Percentiles rank a stretch among this genome's conserved stretches.
Conservation (phyloP, 1,140 invertebrate genomes). For the Liolophura sinensis region DNA sequence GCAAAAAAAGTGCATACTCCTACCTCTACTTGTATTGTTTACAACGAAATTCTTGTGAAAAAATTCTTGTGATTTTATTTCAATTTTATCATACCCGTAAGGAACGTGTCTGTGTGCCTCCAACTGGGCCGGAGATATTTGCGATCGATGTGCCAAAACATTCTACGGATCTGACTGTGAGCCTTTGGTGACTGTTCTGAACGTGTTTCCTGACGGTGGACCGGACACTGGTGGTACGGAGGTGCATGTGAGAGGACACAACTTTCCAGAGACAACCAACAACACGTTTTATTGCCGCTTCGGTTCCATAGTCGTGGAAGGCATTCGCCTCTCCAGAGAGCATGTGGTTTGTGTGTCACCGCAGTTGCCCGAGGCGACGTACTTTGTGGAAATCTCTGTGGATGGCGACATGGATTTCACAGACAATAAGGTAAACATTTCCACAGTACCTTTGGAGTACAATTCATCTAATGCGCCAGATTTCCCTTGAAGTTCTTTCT, state of each 20-base stretch:
- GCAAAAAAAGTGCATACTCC: too few relatives aligned
- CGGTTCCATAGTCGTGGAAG: conserved; percentile 14
- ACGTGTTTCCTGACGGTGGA: conserved; percentile 21
- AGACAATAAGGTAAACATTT: conserved; percentile 19
- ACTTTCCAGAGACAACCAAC: conserved; percentile 22
- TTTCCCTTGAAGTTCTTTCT: too few relatives aligned
- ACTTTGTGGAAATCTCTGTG: conserved; percentile 20
- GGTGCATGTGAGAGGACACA: conserved; percentile 32
- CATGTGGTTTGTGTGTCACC: conserved; percentile 24
- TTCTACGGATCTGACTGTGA: conserved; percentile 30
- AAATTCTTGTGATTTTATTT: neutral
- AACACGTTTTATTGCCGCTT: conserved; percentile 21
- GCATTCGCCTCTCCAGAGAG: conserved; percentile 20
- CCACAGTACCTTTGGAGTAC: neutral
- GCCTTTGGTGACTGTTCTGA: conserved; percentile 19
- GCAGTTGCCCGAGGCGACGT: neutral
- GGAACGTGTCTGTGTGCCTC: conserved; percentile 20
- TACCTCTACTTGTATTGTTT: too few relatives aligned
- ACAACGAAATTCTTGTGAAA: too few relatives aligned
- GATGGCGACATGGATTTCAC: conserved; percentile 15
- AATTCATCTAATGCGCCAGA: too few relatives aligned
- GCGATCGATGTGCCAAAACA: conserved; percentile 28
- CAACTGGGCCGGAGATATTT: conserved; percentile 30
- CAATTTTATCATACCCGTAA: conserved; percentile 4
- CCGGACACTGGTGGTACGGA: neutral